Conservation (phyloP, 2,113 vertebrate genomes). For the Orthonyx spaldingii region DNA sequence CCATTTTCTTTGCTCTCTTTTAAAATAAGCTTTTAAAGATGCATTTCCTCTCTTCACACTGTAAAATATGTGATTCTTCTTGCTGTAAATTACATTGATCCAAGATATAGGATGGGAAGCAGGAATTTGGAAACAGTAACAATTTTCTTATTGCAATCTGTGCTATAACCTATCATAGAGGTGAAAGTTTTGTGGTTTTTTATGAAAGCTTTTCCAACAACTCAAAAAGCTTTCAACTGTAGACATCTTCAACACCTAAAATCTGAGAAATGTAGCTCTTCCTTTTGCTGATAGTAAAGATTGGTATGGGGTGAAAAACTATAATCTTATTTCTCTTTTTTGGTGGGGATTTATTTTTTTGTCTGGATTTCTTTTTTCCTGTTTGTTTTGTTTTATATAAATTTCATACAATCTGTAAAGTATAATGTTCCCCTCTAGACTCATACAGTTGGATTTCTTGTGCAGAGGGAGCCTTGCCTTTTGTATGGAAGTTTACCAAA, state of each 20-base stretch:
- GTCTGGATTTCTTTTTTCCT: neutral
- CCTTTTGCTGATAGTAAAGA: neutral
- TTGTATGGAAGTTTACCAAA: constrained; percentile 23
- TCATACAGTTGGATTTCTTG: neutral
- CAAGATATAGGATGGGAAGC: neutral
- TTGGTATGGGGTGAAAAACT: neutral
- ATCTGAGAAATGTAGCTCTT: neutral
- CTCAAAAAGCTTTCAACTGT: neutral
- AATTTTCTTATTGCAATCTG: neutral
- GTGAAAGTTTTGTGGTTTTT: neutral
- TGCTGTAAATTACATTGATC: constrained; percentile 5
- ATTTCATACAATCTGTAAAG: neutral
- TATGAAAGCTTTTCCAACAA: neutral
- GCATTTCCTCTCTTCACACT: neutral
- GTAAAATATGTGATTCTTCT: neutral
- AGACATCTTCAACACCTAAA: neutral
- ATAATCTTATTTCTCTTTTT: neutral
- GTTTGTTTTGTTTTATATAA: neutral
- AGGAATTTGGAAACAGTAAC: neutral
- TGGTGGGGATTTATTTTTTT: neutral
- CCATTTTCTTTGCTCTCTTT: constrained; percentile 37
- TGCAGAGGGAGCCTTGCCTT: neutral
- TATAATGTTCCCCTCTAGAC: constrained; percentile 14
- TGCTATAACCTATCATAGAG: neutral
- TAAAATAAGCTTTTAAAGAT: constrained; percentile 25